These are phyloP conservation scores for Falco biarmicus DNA, from an alignment of 2,797 vertebrate genomes.

Conservation along the genomic window DNA sequence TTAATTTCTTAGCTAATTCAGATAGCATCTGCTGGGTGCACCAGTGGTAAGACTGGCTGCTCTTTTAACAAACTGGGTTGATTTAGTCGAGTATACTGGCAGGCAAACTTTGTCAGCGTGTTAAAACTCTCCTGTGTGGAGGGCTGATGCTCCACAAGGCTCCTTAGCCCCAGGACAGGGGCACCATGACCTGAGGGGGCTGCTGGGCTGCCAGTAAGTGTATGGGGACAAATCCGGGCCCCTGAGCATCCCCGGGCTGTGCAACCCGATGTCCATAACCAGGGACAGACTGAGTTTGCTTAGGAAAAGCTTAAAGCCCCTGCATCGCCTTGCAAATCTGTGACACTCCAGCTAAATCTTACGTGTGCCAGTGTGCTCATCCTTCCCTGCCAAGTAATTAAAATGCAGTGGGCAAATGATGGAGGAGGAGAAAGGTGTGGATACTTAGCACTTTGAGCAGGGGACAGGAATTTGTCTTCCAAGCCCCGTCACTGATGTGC, in stretches of 20 bases:
- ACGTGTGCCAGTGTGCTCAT: rapidly evolving
- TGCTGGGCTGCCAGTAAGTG: rapidly evolving
- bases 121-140: neutral
- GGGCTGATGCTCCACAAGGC: neutral
- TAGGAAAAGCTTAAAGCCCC: neutral
- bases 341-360: neutral
- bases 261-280: neutral
- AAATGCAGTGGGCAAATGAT: neutral
- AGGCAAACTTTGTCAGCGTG: slow-evolving; percentile 39
- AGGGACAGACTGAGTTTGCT: neutral
- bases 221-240: neutral
- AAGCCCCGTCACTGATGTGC: neutral
- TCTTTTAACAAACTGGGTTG: neutral
- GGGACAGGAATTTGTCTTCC: neutral
- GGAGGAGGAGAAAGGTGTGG: neutral
- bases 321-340: neutral
- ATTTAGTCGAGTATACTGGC: slow-evolving; percentile 46
- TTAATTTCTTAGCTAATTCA: neutral
- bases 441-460: neutral
- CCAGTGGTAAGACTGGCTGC: neutral
- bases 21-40: neutral
- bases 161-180: neutral
- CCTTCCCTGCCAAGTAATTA: neutral
- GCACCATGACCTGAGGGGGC: rapidly evolving
- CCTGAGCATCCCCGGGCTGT: neutral